phyloP scores from a whole-genome alignment of 2,113 vertebrate genomes.

The Dipodomys merriami region DNA sequence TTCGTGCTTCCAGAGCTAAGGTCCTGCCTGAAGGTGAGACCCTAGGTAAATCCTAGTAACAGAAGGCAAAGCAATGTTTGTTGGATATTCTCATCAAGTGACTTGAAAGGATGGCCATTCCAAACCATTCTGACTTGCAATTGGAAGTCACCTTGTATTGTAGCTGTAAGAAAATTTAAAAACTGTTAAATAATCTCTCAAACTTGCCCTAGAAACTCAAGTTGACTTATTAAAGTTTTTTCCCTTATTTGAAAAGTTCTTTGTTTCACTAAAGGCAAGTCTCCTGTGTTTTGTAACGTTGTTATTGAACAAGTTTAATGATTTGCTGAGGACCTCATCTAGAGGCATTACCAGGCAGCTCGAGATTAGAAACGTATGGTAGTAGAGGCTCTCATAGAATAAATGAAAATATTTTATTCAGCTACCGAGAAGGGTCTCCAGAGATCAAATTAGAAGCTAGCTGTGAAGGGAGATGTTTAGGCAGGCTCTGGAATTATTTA shows the following conservation, averaged over 20 bases:
- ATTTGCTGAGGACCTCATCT: conserved; percentile 90
- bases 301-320: conserved; percentile 91
- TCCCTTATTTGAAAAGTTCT: conserved; percentile 82
- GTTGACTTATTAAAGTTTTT: conserved; percentile 82
- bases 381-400: conserved; percentile 85
- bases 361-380: conserved; percentile 89
- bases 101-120: conserved; percentile 4
- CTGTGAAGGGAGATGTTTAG: conserved; percentile 91
- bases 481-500: conserved; percentile 92
- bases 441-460: conserved; percentile 92
- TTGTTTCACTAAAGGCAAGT: conserved; percentile 85
- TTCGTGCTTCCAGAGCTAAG: conserved; percentile 40
- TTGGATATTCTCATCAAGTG: too few species aligned
- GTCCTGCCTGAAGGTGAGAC: conserved; percentile 11
- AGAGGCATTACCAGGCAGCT: conserved; percentile 86
- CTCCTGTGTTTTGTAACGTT: conserved; percentile 89
- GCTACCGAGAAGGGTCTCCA: conserved; percentile 87
- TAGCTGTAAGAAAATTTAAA: conserved; percentile 73
- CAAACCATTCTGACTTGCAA: conserved; percentile 45
- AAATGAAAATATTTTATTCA: conserved; percentile 91
- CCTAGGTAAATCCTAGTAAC: fast-evolving
- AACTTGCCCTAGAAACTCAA: conserved; percentile 84
- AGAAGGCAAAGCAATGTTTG: conserved; percentile 12
- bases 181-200: conserved; percentile 81
- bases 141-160: conserved; percentile 42